Base-by-base conservation (phyloP, 2,113 vertebrate species). In the Recurvirostra avosetta region DNA sequence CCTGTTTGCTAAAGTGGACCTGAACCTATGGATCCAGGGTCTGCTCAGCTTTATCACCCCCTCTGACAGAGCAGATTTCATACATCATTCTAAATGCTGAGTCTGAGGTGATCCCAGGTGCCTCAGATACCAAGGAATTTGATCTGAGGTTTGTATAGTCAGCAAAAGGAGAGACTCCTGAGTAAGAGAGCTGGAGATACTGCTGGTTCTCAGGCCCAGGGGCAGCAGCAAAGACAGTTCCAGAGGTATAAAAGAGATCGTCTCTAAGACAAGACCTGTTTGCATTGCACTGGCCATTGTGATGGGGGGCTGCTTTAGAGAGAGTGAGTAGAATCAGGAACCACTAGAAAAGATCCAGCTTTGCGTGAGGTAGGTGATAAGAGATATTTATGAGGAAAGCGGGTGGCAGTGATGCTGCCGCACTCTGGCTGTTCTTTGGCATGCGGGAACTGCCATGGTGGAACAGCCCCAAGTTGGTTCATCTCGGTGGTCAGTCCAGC, bases 11-110 rank as follows among this genome's bases (percentile, higher is more conserved):
- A 3, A 85, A 78, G 56, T 4, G 3, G 47, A 82, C 38, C 36
- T 63, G 55, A 52, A 9, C 50, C 21, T 88, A 17, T 0, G 0
- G 12, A 61, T 59, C 61, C 27, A n/a, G 41, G 8, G 10, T 43
- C 63, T 82, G 62, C 45, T 75, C 34, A n/a, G 36, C 49, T 82
- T 90, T 72, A 45, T 72, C 36, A 43, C 11, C 29, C 11, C 4
- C 27, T 68, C 43, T 56, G 50, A 45, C 40, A 58, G 19, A 26
- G 14, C 40, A 70, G 62, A 66, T 36, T 84, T 86, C 71, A 21
- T 29, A 20, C 32, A 23, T 40, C 14, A 13, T 61, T 82, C 43
- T 55, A 18, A 43, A 34, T 52, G 19, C 15, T n/a, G 40, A 40
- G 56, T 5, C 40, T 52, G 49, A 79, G 10, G 11, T 58, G 36